phyloP scores from a whole-genome alignment of 2,888 invertebrate genomes.

The Plagodis pulveraria region DNA sequence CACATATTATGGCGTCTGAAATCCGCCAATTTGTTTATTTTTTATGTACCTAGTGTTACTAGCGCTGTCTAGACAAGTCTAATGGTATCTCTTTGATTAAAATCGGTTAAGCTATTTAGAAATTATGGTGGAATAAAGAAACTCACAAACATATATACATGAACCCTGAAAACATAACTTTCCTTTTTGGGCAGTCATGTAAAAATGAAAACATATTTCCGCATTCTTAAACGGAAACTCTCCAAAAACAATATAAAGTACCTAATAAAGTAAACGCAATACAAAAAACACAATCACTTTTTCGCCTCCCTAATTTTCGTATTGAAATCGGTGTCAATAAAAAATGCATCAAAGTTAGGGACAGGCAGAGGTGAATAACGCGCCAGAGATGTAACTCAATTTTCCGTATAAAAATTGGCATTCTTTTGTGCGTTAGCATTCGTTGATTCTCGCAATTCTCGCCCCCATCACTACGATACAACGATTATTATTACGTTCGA shows the following conservation, averaged over 20 bases:
- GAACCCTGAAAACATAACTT: no score
- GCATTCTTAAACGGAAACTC: constrained; percentile 1
- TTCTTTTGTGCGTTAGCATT: constrained; percentile 73
- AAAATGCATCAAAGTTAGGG: constrained; percentile 61
- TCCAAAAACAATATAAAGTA: constrained; percentile 14
- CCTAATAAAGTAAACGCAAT: constrained; percentile 35
- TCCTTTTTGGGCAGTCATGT: no score
- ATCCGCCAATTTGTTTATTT: no score
- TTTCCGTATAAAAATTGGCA: constrained; percentile 80
- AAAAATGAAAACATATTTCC: background rate
- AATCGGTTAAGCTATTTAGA: no score
- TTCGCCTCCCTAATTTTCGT: constrained; percentile 38
- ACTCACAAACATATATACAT: no score
- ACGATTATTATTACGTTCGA: constrained; percentile 84
- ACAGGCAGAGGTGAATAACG: constrained; percentile 65
- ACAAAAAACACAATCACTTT: constrained; percentile 37
- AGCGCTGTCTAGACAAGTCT: no score
- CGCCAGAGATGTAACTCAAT: constrained; percentile 74
- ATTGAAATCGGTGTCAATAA: constrained; percentile 55
- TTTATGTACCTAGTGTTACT: no score
- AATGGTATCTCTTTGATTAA: no score
- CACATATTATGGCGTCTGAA: no score
- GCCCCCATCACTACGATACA: constrained; percentile 75
- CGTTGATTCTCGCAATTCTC: constrained; percentile 62
- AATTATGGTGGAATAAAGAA: no score